Evolutionary conservation across 2,113 vertebrate genomes (phyloP).

Genomic region (Oryzias curvinotus): DNA sequence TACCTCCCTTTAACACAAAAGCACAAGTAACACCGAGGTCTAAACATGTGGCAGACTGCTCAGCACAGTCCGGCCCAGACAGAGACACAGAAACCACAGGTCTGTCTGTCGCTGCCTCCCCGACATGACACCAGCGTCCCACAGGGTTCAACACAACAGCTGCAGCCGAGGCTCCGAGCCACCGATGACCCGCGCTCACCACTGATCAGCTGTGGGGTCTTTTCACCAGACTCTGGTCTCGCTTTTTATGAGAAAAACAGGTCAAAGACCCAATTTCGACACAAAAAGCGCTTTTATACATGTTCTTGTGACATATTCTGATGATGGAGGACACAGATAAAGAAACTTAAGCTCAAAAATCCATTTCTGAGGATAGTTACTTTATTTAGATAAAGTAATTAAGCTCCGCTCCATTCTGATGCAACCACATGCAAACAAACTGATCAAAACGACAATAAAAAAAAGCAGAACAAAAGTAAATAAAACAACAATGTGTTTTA

Average conservation of each 20-base stretch:
- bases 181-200: slow-evolving; percentile 33
- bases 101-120: slow-evolving; percentile 61
- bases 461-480: too few relatives aligned
- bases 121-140: slow-evolving; percentile 62
- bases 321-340: too few relatives aligned
- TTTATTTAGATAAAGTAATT: too few relatives aligned
- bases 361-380: too few relatives aligned
- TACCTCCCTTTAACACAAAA: slow-evolving; percentile 57
- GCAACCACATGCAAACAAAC: too few relatives aligned
- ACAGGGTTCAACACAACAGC: slow-evolving; percentile 57
- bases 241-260: neutral
- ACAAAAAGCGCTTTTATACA: too few relatives aligned
- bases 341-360: too few relatives aligned
- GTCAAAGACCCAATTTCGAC: neutral
- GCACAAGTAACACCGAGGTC: slow-evolving; percentile 58
- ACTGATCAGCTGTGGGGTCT: slow-evolving; percentile 10
- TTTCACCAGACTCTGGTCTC: neutral
- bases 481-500: too few relatives aligned
- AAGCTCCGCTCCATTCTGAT: too few relatives aligned
- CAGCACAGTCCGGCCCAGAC: slow-evolving; percentile 59
- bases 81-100: slow-evolving; percentile 64
- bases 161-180: slow-evolving; percentile 46
- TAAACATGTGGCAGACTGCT: slow-evolving; percentile 69
- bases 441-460: too few relatives aligned
- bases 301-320: too few relatives aligned